Evolutionary conservation across 2,888 invertebrate genomes (phyloP).

Genomic region (Morpho achilles): DNA sequence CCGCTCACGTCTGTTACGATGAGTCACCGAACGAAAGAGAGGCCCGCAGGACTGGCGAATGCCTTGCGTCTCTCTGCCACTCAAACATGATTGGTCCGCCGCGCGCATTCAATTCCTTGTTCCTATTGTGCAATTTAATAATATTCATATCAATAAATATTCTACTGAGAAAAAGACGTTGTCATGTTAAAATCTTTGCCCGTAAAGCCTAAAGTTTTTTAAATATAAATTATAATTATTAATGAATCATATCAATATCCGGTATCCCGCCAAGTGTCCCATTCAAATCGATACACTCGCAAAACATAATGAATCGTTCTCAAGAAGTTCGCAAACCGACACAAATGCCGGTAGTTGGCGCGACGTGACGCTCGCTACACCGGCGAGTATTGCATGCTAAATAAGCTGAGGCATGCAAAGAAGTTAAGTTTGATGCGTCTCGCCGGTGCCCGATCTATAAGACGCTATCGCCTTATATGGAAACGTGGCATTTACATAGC

Average conservation of each 20-base stretch:
- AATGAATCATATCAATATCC: constrained; percentile 30
- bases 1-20: too few relatives aligned
- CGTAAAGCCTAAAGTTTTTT: too few relatives aligned
- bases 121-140: too few relatives aligned
- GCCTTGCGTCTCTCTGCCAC: too few relatives aligned
- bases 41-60: too few relatives aligned
- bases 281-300: constrained; percentile 21
- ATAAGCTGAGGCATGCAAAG: constrained; percentile 33
- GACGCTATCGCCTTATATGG: constrained; percentile 48
- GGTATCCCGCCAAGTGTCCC: constrained; percentile 20
- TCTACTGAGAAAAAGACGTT: too few relatives aligned
- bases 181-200: too few relatives aligned
- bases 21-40: too few relatives aligned
- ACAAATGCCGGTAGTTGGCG: constrained; percentile 55
- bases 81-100: too few relatives aligned
- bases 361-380: constrained; percentile 54
- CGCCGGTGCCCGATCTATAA: constrained; percentile 44
- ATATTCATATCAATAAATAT: too few relatives aligned
- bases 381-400: constrained; percentile 59
- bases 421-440: constrained; percentile 21
- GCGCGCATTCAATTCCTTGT: too few relatives aligned
- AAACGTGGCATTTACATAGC: constrained; percentile 42
- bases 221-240: too few relatives aligned
- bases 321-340: constrained; percentile 17
- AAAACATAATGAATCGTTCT: constrained; percentile 17